phyloP scores from a whole-genome alignment of 1,140 invertebrate genomes.

The Neodiprion lecontei region DNA sequence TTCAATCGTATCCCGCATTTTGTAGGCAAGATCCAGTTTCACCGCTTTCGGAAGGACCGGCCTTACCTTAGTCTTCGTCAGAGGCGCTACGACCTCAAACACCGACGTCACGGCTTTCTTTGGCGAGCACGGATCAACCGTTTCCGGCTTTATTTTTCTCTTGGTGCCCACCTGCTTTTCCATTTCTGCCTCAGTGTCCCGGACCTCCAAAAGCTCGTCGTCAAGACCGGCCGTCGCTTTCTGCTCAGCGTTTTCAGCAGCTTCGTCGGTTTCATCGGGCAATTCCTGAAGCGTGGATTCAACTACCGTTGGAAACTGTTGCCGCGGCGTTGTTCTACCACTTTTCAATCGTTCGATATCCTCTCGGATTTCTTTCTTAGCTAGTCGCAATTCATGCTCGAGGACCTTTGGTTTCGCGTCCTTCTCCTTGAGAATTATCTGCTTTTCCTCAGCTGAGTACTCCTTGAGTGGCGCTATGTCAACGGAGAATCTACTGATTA shows the following conservation, averaged over 20 bases:
- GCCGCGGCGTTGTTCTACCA: background rate
- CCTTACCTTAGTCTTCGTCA: background rate
- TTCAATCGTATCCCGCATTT: background rate
- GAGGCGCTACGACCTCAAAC: background rate
- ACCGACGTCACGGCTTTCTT: background rate
- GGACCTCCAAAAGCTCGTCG: background rate
- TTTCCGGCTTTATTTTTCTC: background rate
- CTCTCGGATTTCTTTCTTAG: background rate
- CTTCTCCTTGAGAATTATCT: slow-evolving; percentile 29
- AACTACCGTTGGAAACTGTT: background rate
- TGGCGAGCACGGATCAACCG: background rate
- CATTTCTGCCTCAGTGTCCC: background rate
- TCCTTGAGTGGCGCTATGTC: background rate
- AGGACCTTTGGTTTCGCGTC: slow-evolving; percentile 19
- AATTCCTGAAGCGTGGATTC: background rate
- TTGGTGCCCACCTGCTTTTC: background rate
- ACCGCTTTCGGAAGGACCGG: background rate
- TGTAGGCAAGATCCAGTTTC: background rate
- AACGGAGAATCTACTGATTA: background rate
- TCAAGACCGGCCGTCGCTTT: background rate
- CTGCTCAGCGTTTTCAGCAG: background rate
- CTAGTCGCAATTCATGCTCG: background rate
- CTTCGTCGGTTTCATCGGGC: background rate
- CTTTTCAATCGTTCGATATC: slow-evolving; percentile 5
- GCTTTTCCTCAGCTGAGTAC: slow-evolving; percentile 11